A percentile compares a stretch with the other conserved stretches of the same genome.
These are phyloP conservation scores for Onthophagus sagittarius DNA, from an alignment of 2,888 invertebrate genomes.

Conservation along the genomic window DNA sequence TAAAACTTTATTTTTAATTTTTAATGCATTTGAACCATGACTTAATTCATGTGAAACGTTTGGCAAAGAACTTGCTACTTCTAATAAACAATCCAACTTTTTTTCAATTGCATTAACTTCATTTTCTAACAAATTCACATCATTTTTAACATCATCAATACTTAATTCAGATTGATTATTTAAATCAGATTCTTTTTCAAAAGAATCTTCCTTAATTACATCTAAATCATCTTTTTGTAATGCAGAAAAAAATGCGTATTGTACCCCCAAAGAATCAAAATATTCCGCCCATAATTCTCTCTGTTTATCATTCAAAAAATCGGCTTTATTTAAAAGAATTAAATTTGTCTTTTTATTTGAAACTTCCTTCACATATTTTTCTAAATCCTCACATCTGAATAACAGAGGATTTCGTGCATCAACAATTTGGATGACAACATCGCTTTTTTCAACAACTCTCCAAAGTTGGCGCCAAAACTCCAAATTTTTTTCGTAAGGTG, in stretches of 20 bases:
- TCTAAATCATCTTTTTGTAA: slow-evolving; percentile 45
- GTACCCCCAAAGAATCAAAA: slow-evolving; percentile 66
- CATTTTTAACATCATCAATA: slow-evolving; percentile 51
- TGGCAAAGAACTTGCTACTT: slow-evolving; percentile 34
- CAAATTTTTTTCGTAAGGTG: slow-evolving; percentile 96
- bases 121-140: slow-evolving; percentile 52
- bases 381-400: slow-evolving; percentile 83
- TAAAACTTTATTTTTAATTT: slow-evolving; percentile 60
- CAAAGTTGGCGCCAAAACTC: slow-evolving; percentile 99
- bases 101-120: slow-evolving; percentile 56
- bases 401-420: slow-evolving; percentile 95
- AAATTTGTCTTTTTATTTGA: slow-evolving; percentile 69
- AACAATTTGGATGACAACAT: slow-evolving; percentile 89
- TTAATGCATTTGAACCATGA: slow-evolving; percentile 5
- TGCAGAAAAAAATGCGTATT: slow-evolving; percentile 90
- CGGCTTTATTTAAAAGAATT: slow-evolving; percentile 93
- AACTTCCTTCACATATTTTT: slow-evolving; percentile 78
- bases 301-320: slow-evolving; percentile 78
- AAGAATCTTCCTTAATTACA: slow-evolving; percentile 26
- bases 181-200: slow-evolving; percentile 34
- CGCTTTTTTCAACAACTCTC: slow-evolving; percentile 96
- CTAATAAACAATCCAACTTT: slow-evolving; percentile 55
- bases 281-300: slow-evolving; percentile 81
- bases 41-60: slow-evolving; percentile 9
- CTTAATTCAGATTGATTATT: slow-evolving; percentile 27